Evolutionary conservation across 2,888 invertebrate genomes (phyloP), one percentile per base, ranked within the genome.

Genomic region (Aquatica leii): DNA sequence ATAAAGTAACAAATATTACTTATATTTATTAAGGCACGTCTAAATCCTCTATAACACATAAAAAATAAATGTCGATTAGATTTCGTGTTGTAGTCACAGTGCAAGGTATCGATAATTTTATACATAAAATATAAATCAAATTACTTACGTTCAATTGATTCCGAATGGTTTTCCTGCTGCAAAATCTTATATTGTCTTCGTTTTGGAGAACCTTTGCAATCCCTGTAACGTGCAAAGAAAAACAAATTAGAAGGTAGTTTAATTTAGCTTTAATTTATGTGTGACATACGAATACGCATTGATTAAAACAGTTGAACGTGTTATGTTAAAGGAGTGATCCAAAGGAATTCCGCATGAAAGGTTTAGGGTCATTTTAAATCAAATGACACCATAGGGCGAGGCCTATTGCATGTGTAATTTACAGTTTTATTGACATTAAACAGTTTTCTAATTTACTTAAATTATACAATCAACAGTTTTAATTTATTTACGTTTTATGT

Each of bases 201-300:
- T 74, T 84, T 85, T 8, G 90, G 90, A 52, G 90, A 90, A 76
- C 86, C 85, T 73, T 84, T 85, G 74, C 83, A 84, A 81, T 90
- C 89, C 77, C 90, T 90, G 85, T 60, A 80, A 84, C 49, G 52
- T 15, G 34, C 24, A 24, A 24, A 24, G n/a, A 12, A 17, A 34
- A 52, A 18, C 52, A 40, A 40, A 40, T 40, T 40, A 3, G 40
- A 43, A 17, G 8, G 6, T 46, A 18, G 18, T 20, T 18, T 11
- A 17, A 46, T 15, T 46, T 5, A 18, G 6, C 24, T 20, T 6
- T 18, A 43, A 43, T 43, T 15, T 14, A 43, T 46, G 4, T 43
- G 14, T 15, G 14, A 62, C 50, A 49, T 24, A 56, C 55, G 34
- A 21, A 18, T 49, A 24, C 59, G 50, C 59, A 62, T 55, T 64